phyloP scores from a whole-genome alignment of 2,113 vertebrate species.

The Rhabdomys dilectus region DNA sequence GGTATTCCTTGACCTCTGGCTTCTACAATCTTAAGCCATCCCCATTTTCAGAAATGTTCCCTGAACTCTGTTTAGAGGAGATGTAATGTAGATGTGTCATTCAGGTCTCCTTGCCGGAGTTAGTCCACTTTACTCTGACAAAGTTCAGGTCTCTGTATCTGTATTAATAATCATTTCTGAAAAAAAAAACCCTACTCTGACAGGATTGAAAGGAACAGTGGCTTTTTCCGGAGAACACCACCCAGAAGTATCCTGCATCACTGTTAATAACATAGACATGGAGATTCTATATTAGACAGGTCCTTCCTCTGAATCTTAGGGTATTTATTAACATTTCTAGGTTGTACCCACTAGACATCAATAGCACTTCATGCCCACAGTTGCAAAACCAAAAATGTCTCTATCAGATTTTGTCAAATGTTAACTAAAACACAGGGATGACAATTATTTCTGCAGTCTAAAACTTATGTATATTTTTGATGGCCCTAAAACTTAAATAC shows the following conservation, averaged over 20 bases:
- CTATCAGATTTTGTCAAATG: background rate
- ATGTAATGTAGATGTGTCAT: background rate
- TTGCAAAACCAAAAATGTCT: background rate
- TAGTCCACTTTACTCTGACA: background rate
- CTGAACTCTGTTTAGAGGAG: background rate
- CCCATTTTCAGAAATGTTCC: background rate
- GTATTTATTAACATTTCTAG: background rate
- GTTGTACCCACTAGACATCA: background rate
- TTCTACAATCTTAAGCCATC: background rate
- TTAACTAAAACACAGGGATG: background rate
- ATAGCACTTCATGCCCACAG: too few species aligned
- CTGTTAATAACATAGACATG: background rate
- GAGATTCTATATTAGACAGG: accelerated
- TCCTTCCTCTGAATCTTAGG: too few species aligned
- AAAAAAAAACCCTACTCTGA: background rate
- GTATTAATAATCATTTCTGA: background rate
- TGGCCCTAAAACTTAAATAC: background rate
- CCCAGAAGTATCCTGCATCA: too few species aligned
- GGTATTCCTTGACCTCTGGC: too few species aligned
- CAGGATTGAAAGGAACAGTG: background rate
- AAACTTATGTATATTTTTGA: background rate
- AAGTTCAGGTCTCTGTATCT: too few species aligned
- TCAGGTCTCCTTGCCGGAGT: too few species aligned
- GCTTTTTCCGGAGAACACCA: background rate
- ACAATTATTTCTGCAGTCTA: background rate